Conservation (phyloP, 2,113 vertebrate genomes). For the Turdus rufiventris region DNA sequence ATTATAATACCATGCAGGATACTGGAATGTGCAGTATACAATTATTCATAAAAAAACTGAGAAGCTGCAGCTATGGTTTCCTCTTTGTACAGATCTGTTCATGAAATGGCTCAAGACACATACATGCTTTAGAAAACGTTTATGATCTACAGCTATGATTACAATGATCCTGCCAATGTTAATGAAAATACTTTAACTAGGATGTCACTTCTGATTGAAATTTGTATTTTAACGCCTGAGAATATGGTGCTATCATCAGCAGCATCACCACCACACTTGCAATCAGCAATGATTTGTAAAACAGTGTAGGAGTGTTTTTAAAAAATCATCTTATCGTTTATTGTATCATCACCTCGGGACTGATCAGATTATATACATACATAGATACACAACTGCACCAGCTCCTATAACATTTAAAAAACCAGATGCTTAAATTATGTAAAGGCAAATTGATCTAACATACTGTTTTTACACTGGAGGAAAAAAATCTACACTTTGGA, state of each 20-base stretch:
- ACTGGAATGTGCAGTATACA: conserved; percentile 54
- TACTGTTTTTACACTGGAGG: conserved; percentile 47
- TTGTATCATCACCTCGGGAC: conserved; percentile 59
- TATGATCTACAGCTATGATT: conserved; percentile 19
- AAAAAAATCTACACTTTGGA: conserved; percentile 65
- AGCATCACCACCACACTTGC: conserved; percentile 62
- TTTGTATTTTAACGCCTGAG: conserved; percentile 52
- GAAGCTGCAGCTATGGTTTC: conserved; percentile 38
- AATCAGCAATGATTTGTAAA: conserved; percentile 69
- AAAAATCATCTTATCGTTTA: conserved; percentile 69
- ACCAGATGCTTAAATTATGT: conserved; percentile 57
- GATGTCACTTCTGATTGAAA: conserved; percentile 30
- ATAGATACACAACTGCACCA: conserved; percentile 67
- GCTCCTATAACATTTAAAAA: conserved; percentile 57
- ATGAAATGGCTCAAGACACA: not conserved
- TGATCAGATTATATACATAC: conserved; percentile 68
- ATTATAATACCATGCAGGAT: conserved; percentile 54
- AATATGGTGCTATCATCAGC: conserved; percentile 36
- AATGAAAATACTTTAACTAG: conserved; percentile 25
- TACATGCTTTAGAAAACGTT: conserved; percentile 35
- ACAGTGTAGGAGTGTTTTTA: conserved; percentile 68
- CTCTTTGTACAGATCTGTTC: conserved; percentile 20
- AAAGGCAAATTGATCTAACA: conserved; percentile 62
- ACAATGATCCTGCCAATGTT: conserved; percentile 35
- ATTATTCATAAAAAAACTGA: conserved; percentile 37